Evolutionary conservation across 2,113 vertebrate species (phyloP), one percentile per base, ranked within the genome.

Genomic region (Ameiurus melas): DNA sequence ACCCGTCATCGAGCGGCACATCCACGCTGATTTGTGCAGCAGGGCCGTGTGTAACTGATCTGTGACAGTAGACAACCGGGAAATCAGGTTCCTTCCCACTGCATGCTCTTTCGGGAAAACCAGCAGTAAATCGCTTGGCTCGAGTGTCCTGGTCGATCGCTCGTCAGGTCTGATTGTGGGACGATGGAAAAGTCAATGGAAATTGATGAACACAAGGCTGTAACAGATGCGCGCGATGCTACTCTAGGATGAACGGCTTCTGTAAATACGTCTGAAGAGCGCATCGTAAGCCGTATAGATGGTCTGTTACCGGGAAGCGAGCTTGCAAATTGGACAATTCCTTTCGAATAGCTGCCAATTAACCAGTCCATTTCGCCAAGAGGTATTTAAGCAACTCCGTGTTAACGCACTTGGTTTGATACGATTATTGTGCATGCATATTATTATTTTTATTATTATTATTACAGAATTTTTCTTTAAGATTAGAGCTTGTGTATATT

Each of bases 81-180:
- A 95, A 95, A 91, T 93, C 92, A 93, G 90, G 88, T 86, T 86
- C 92, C 93, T 93, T 85, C 17, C 89, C 82, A 66, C 91, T 91
- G 91, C 92, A 89, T 88, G 86, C 91, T 90, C 84, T 94, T 96
- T 93, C 95, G 89, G 94, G 95, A 96, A 95, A 9, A 47, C 93
- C 17, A 2, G 22, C 85, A 86, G 89, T 95, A 94, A 95, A 95
- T 95, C 94, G 93, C 90, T 85, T 70, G 36, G 87, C 92, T 92
- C 4, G 91, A 93, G 85, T 86, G 90, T 92, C 89, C 68, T 2
- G 57, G 94, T 95, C 89, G 94, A 95, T 95, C 92, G 93, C 39
- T 84, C 89, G 93, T 93, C 93, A 90, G 85, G 90, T 89, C 82
- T 86, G 89, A 90, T 93, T 85, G 85, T 60, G 88, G 43, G 71